These are phyloP conservation scores for Coenobita brevimanus DNA, from an alignment of 1,140 invertebrate genomes.

Conservation along the genomic window DNA sequence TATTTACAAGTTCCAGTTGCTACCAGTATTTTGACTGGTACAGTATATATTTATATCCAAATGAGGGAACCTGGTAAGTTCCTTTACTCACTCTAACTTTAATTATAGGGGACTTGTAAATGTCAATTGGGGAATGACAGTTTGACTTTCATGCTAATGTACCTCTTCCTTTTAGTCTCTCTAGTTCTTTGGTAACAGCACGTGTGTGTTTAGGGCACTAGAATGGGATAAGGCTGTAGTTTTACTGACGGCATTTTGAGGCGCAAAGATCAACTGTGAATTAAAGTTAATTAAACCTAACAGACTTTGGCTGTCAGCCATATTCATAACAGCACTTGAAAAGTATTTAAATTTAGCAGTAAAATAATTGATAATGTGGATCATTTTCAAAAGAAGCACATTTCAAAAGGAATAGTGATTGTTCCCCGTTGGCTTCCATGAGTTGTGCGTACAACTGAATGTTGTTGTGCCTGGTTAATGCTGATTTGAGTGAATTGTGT, in stretches of 20 bases:
- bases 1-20: slow-evolving; percentile 44
- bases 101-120: slow-evolving; percentile 26
- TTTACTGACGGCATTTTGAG: slow-evolving; percentile 43
- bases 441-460: slow-evolving; percentile 36
- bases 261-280: slow-evolving; percentile 5
- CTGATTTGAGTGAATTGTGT: slow-evolving; percentile 14
- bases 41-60: neutral
- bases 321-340: neutral
- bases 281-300: too few relatives aligned
- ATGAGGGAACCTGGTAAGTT: slow-evolving; percentile 34
- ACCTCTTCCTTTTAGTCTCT: slow-evolving; percentile 48
- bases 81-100: neutral
- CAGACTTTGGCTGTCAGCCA: neutral
- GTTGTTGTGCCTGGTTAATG: slow-evolving; percentile 24
- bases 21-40: slow-evolving; percentile 3
- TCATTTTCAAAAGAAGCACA: neutral
- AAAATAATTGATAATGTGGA: neutral
- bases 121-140: slow-evolving; percentile 35
- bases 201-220: slow-evolving; percentile 63
- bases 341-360: slow-evolving; percentile 11
- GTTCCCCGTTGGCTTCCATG: slow-evolving; percentile 43
- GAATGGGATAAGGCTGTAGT: slow-evolving; percentile 62
- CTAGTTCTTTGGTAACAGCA: slow-evolving; percentile 57
- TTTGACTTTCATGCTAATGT: slow-evolving; percentile 36
- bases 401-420: slow-evolving; percentile 15